Evolutionary conservation across 2,113 vertebrate genomes (phyloP), one percentile per base, ranked within the genome.

Genomic region (Dascyllus trimaculatus): DNA sequence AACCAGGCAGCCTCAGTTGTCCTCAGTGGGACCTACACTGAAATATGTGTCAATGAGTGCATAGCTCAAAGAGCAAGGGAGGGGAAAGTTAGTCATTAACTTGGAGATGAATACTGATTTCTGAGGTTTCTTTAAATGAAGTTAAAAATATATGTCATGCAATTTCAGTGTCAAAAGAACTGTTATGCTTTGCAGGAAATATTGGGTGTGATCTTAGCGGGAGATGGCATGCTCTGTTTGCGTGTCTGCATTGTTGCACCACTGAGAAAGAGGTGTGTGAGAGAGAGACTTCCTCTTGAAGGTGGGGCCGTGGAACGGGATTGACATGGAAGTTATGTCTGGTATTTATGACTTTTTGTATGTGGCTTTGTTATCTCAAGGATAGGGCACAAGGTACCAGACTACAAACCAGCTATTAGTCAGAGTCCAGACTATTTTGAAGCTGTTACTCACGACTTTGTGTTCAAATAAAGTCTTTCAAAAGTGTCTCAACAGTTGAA

Each of bases 251-350:
- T 71, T 85, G 76, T 75, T 86, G 74, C 70, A 21, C 58, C 46
- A 53, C 40, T 22, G 61, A 67, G 15, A 80, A 61, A 75, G 35
- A 29, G 57, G 67, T 51, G 54, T 56, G 66, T 71, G 59, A 46
- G 68, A 14, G 74, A 4, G 68, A 4, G 52, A 71, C 71, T 80
- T 85, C 74, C 79, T 75, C 18, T 73, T 56, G 73, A 86, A 84
- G 88, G 64, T 80, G 84, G 62, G 76, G 89, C 78, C 70, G 61
- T 82, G 82, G 60, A 82, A 78, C 78, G 78, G 51, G 78, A 81
- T 82, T 80, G 87, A 88, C 81, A 77, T 62, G 82, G 56, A 78
- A 88, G 85, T 83, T 85, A 90, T 89, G 84, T 76, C 54, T 87
- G 80, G 90, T 88, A 90, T 92, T 90, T 87, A 72, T 69, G 71